Percentiles rank a stretch among this genome's conserved stretches.
Evolutionary conservation across 92 coral and sea anemone species (phyloP).

Genomic region (Heteractis magnifica): DNA sequence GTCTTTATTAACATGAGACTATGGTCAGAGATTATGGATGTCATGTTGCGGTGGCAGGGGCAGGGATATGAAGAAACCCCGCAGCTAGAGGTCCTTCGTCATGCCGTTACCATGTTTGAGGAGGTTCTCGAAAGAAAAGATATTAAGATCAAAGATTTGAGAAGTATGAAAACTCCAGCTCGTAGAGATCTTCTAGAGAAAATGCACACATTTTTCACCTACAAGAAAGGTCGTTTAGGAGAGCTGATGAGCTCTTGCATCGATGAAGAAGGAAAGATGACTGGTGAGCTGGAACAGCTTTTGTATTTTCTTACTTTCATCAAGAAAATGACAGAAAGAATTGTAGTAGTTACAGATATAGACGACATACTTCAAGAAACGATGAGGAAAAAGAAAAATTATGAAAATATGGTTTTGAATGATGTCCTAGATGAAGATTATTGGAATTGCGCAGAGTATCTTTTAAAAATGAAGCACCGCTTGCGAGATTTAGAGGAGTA

Average conservation of each 20-base stretch:
- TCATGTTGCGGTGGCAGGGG: background rate
- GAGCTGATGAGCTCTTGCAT: background rate
- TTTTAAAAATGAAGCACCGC: background rate
- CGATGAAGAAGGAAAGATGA: background rate
- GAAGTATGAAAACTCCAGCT: background rate
- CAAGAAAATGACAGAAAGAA: background rate
- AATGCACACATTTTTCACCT: background rate
- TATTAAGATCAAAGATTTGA: conserved; percentile 21
- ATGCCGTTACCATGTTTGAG: background rate
- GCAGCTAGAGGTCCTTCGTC: background rate
- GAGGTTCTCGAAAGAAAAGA: conserved; percentile 2
- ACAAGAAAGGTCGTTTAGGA: background rate
- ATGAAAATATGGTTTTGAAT: background rate
- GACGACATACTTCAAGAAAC: conserved; percentile 4
- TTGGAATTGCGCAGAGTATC: background rate
- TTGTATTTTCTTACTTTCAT: background rate
- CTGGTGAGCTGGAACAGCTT: background rate
- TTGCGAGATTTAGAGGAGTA: background rate
- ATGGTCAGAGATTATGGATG: conserved; percentile 8
- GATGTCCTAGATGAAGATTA: conserved; percentile 17
- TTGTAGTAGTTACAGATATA: conserved; percentile 1
- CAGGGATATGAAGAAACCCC: background rate
- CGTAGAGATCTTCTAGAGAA: background rate
- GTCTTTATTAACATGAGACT: background rate
- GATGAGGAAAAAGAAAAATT: background rate